A percentile compares a stretch with the other conserved stretches of the same genome.
Conservation (phyloP, 2,113 vertebrate species). For the Thamnophis sirtalis region DNA sequence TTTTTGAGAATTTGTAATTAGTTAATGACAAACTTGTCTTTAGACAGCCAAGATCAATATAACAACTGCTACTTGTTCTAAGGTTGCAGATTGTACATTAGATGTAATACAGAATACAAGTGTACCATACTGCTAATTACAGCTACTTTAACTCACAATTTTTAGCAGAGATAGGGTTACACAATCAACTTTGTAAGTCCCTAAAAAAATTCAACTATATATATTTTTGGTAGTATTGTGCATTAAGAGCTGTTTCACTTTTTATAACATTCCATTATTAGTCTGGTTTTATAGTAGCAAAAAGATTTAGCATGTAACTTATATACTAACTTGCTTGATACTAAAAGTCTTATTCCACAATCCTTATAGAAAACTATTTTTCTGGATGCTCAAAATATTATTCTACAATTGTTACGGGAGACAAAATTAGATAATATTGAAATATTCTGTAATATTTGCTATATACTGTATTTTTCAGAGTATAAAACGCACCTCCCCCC, state of each 20-base stretch:
- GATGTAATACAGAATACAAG: conserved; percentile 70
- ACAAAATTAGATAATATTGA: neutral
- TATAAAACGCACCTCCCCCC: no score
- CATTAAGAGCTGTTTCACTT: neutral
- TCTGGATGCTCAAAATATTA: neutral
- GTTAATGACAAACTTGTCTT: conserved; percentile 63
- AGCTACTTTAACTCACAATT: conserved; percentile 56
- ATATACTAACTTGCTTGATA: neutral
- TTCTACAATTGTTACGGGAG: neutral
- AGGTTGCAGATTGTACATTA: conserved; percentile 69
- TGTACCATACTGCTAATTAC: conserved; percentile 66
- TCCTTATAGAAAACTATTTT: neutral
- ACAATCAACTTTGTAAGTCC: neutral
- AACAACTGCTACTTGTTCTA: conserved; percentile 74
- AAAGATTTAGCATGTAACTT: neutral
- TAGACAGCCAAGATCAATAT: conserved; percentile 75
- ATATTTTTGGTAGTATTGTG: neutral
- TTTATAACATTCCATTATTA: neutral
- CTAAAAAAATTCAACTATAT: neutral
- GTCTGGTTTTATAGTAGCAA: neutral
- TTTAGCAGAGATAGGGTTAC: neutral
- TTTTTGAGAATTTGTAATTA: conserved; percentile 76
- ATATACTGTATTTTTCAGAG: neutral
- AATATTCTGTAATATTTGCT: neutral
- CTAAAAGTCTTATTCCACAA: neutral